Evolutionary conservation across 2,113 vertebrate species (phyloP).

Genomic region (Acanthochromis polyacanthus): DNA sequence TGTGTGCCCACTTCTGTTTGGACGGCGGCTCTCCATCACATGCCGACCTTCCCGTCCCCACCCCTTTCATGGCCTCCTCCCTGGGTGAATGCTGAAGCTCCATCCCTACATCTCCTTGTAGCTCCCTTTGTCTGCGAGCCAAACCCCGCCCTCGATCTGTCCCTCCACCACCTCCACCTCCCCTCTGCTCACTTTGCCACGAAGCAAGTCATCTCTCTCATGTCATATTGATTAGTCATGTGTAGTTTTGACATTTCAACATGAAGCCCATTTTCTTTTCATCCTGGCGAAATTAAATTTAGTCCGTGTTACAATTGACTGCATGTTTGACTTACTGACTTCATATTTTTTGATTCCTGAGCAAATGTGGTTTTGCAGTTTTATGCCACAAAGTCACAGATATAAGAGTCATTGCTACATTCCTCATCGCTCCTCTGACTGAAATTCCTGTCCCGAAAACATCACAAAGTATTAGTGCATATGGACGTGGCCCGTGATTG

Average conservation of each 20-base stretch:
- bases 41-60: slow-evolving; percentile 55
- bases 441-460: slow-evolving; percentile 30
- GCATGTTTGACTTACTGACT: not conserved
- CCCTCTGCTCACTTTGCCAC: slow-evolving; percentile 30
- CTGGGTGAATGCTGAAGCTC: slow-evolving; percentile 62
- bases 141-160: slow-evolving; percentile 56
- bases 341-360: not conserved
- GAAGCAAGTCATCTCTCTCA: slow-evolving; percentile 53
- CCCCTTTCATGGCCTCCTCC: slow-evolving; percentile 72
- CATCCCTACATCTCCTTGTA: slow-evolving; percentile 66
- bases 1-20: slow-evolving; percentile 33
- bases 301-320: not conserved
- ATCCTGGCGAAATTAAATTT: slow-evolving; percentile 33
- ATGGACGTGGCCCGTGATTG: not conserved
- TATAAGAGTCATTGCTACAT: not conserved
- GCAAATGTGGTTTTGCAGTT: not conserved
- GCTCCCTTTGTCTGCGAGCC: slow-evolving; percentile 77
- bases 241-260: slow-evolving; percentile 62
- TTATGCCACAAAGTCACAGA: not conserved
- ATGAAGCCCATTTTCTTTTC: slow-evolving; percentile 21
- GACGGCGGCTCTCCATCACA: slow-evolving; percentile 58
- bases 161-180: slow-evolving; percentile 19
- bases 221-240: slow-evolving; percentile 53
- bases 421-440: slow-evolving; percentile 8
- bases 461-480: slow-evolving; percentile 3